Conservation (phyloP, 2,888 invertebrate genomes). For the Adineta ricciae region DNA sequence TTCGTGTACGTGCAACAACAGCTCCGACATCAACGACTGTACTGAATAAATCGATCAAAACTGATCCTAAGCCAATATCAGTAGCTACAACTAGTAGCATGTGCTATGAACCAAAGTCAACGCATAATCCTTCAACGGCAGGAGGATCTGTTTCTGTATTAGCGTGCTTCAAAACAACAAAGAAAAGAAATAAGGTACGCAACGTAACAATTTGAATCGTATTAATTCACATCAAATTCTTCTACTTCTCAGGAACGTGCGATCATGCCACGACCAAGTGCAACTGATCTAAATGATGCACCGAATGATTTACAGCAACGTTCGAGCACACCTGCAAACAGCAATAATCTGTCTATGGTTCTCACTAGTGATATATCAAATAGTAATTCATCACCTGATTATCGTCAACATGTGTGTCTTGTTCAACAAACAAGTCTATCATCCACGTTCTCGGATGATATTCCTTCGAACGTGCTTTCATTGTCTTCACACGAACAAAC, state of each 20-base stretch:
- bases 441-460: neutral
- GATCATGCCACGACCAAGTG: constrained; percentile 2
- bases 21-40: neutral
- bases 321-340: neutral
- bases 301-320: neutral
- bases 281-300: neutral
- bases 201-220: neutral
- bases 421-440: neutral
- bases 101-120: neutral
- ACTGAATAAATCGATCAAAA: neutral
- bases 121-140: neutral
- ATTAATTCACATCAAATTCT: neutral
- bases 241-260: neutral
- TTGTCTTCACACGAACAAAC: neutral
- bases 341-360: no score
- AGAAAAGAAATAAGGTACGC: neutral
- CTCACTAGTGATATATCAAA: neutral
- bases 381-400: neutral
- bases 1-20: constrained; percentile 18
- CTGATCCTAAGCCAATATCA: neutral
- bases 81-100: neutral
- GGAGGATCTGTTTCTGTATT: constrained; percentile 15
- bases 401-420: neutral
- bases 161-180: constrained; percentile 9
- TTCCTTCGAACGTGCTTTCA: neutral